Conservation (phyloP, 1,140 invertebrate genomes). For the Fopius arisanus region DNA sequence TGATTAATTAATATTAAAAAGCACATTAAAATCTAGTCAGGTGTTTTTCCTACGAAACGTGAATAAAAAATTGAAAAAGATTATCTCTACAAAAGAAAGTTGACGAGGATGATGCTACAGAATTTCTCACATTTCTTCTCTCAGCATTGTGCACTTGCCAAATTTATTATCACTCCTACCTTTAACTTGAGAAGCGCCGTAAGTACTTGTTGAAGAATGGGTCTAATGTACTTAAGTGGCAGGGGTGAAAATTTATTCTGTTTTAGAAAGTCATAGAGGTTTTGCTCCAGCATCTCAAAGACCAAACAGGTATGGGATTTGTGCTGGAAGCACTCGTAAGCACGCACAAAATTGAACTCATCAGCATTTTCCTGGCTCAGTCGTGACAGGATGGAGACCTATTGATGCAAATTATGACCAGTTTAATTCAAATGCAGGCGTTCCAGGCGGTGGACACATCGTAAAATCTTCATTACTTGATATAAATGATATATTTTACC, state of each 20-base stretch:
- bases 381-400: constrained; percentile 95
- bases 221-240: constrained; percentile 97
- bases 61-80: too few species aligned
- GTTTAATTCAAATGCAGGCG: neutral
- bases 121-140: too few species aligned
- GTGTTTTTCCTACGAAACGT: too few species aligned
- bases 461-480: neutral
- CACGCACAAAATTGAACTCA: constrained; percentile 99
- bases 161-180: constrained; percentile 54
- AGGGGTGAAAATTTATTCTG: constrained; percentile 99
- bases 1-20: too few species aligned
- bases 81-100: too few species aligned
- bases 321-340: constrained; percentile 99
- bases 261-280: constrained; percentile 99
- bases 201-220: constrained; percentile 98
- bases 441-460: neutral
- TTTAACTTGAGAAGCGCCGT: constrained; percentile 98
- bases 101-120: too few species aligned
- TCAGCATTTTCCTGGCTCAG: constrained; percentile 99
- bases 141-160: too few species aligned
- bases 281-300: constrained; percentile 99
- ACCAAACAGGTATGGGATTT: constrained; percentile 99
- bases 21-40: too few species aligned
- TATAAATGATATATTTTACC: constrained; percentile 67
- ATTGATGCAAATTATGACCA: constrained; percentile 10